Percentiles rank a stretch among this genome's conserved stretches.
Conservation (phyloP, 2,888 invertebrate species). For the Leptinotarsa peninsularis region DNA sequence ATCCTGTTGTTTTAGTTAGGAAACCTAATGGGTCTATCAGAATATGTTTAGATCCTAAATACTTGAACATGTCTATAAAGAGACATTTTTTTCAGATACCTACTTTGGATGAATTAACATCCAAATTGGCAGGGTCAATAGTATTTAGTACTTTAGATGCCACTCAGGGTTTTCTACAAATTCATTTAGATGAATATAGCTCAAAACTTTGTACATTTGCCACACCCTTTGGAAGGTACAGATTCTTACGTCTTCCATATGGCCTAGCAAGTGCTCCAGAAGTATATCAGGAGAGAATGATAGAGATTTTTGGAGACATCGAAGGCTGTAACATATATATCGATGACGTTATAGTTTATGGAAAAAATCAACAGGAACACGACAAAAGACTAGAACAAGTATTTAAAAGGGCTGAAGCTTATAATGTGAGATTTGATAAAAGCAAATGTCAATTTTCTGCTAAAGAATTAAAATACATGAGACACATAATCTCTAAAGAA, state of each 20-base stretch:
- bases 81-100: too few relatives aligned
- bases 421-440: conserved; percentile 43
- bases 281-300: conserved; percentile 39
- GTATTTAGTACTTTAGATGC: not conserved
- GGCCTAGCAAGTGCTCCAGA: conserved; percentile 26
- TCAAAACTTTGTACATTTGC: not conserved
- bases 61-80: too few relatives aligned
- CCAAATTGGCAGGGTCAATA: not conserved
- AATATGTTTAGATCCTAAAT: too few relatives aligned
- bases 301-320: conserved; percentile 34
- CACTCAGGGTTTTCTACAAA: not conserved
- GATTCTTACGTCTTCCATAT: not conserved
- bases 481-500: conserved; percentile 37
- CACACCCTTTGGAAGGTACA: not conserved
- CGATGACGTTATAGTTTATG: conserved; percentile 38
- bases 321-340: conserved; percentile 24
- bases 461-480: conserved; percentile 50
- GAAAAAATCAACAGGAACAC: conserved; percentile 31
- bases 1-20: too few relatives aligned
- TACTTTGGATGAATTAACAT: too few relatives aligned
- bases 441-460: conserved; percentile 53
- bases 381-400: conserved; percentile 30
- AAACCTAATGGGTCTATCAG: too few relatives aligned
- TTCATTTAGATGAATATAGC: not conserved
- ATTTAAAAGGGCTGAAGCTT: conserved; percentile 30